Base-by-base conservation (phyloP, 2,888 invertebrate species). In the Psococerastis gibbosa region DNA sequence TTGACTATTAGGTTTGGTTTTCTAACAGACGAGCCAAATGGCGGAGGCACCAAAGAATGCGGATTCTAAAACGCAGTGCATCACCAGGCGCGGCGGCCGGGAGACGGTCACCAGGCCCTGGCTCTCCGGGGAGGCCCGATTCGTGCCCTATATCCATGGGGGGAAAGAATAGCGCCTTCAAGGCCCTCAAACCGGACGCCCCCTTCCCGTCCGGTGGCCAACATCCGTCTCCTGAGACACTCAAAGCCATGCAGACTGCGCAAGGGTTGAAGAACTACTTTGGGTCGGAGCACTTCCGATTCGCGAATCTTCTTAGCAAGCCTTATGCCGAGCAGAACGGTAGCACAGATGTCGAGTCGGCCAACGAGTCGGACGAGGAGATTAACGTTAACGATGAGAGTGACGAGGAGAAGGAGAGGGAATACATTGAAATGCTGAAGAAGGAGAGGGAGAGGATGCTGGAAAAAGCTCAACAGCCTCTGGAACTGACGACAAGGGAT, bases 11-110 rank as follows among this genome's bases (percentile, higher is more conserved):
- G 91, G 91, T 91, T 79, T 91, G 91, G 91, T 91, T 91, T 85
- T 91, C 89, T 76, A 91, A 91, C 82, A 87, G 91, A 82, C 82
- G 91, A 72, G 91, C 91, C 69, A 91, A 91, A 75, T 91, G 89
- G 89, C 79, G 91, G 66, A 83, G 91, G 61, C 89, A 91, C 68
- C 89, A 91, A 66, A 81, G 89, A 64, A 87, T 89, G 84, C 87
- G 82, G 68, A 75, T 85, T 58, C 74, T 87, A 67, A 85, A 85
- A 66, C 79, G 82, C 58, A 74, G 78, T 60, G 64, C 66, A 22
- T 61, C 58, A 45, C 56, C 54, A 46, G 52, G 50, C 47, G 51
- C 54, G 43, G 52, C 54, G 48, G 56, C 57, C 48, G 54, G 55
- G 49, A 54, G 52, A 53, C 54, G 56, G 45, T 56, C 61, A 46